phyloP scores from a whole-genome alignment of 2,113 vertebrate species.

The Galeopterus variegatus region DNA sequence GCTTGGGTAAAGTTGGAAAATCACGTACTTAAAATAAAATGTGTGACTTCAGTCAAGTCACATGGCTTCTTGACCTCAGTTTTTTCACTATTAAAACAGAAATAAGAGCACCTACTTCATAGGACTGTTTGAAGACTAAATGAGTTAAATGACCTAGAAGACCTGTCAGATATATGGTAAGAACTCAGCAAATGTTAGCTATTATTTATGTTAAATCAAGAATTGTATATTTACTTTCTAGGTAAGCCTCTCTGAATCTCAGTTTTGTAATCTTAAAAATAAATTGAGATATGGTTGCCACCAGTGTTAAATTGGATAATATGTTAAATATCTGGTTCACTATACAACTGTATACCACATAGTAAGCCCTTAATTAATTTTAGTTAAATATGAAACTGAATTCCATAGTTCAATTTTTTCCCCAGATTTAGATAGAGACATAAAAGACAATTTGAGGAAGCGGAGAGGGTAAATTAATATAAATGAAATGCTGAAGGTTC shows the following conservation, averaged over 20 bases:
- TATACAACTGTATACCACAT: neutral
- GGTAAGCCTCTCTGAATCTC: neutral
- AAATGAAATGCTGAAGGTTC: constrained; percentile 19
- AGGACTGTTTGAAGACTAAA: neutral
- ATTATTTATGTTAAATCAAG: constrained; percentile 1
- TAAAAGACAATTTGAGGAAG: neutral
- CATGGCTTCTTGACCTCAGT: neutral
- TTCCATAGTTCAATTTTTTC: neutral
- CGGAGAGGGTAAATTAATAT: neutral
- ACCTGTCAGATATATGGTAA: neutral
- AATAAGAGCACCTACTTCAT: neutral
- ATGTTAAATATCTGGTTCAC: neutral
- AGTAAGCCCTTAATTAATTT: constrained; percentile 52
- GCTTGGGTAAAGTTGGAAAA: neutral
- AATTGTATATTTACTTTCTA: constrained; percentile 29
- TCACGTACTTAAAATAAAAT: neutral
- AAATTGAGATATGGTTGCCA: neutral
- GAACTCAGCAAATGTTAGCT: neutral
- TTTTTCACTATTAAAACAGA: neutral
- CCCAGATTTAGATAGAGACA: neutral
- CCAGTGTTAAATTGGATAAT: neutral
- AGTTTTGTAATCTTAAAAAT: constrained; percentile 28
- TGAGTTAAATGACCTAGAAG: neutral
- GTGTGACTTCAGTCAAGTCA: neutral
- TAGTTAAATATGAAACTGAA: constrained; percentile 35